Evolutionary conservation across 2,113 vertebrate species (phyloP), one percentile per base, ranked within the genome.

Genomic region (Cairina moschata): DNA sequence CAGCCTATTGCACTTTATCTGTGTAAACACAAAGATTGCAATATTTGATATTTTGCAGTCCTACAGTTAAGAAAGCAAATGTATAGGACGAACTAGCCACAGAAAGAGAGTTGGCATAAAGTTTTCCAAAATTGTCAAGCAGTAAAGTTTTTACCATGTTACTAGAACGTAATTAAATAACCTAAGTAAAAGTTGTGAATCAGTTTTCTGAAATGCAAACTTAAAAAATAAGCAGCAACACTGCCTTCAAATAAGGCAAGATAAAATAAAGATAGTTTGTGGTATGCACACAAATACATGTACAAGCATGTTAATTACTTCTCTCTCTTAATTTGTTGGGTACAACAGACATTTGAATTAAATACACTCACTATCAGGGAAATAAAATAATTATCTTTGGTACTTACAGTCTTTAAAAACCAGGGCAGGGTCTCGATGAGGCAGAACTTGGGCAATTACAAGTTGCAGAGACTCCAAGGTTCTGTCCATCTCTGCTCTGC

Each of bases 401-500:
- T 98, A 99, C 98, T 99, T 97, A 99, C 98, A 96, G 96, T 99
- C 98, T 97, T 97, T 98, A 88, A 98, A 98, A 73, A 97, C 95
- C 32, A 97, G 86, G 71, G 97, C 94, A 6, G 93, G 97, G 93
- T 98, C 98, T 95, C 97, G 97, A 88, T 98, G 97, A 81, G 98
- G 98, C 88, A 98, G 77, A 68, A 95, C 94, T 91, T 94, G 95
- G 81, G 97, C 96, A 91, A 98, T 96, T 92, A 98, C 96, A 88
- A 97, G 97, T 73, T 96, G 96, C 95, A 98, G 88, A 77, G 97
- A 97, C 87, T 98, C 98, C 97, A 97, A 92, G 73, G 94, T 98
- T 93, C 96, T 97, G 92, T 98, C 97, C 97, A 98, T 98, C 91
- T 95, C 72, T n/a, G 32, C 73, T 93, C 93, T 96, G 96, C 87